Conservation (phyloP, 2,888 invertebrate species). For the Sisyra terminalis region DNA sequence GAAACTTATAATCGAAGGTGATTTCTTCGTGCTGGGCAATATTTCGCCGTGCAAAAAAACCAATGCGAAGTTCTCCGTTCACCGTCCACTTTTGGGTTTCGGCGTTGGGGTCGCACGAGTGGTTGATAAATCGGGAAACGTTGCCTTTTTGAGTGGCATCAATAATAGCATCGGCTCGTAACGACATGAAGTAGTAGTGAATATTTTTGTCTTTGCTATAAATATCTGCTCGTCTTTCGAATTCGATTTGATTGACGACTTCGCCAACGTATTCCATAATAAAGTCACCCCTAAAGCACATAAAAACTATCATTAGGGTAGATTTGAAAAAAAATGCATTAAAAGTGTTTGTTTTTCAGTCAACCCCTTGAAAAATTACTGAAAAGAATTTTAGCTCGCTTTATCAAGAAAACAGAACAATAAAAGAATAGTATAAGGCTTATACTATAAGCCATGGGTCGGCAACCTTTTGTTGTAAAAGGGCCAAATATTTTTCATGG, state of each 20-base stretch:
- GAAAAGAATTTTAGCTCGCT: no score
- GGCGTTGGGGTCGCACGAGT: slow-evolving; percentile 97
- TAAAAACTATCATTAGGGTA: background rate
- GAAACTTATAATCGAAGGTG: slow-evolving; percentile 97
- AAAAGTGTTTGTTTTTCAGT: no score
- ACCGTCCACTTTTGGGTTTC: slow-evolving; percentile 98
- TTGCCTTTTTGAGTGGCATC: slow-evolving; percentile 96
- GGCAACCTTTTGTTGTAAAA: no score
- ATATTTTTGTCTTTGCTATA: slow-evolving; percentile 81
- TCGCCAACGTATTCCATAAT: slow-evolving; percentile 98
- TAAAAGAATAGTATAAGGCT: no score
- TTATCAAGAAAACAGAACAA: no score
- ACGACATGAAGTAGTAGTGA: slow-evolving; percentile 96
- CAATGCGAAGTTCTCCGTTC: slow-evolving; percentile 83
- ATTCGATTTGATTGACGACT: slow-evolving; percentile 80
- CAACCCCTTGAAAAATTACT: no score
- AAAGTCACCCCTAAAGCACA: slow-evolving; percentile 61
- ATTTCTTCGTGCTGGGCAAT: slow-evolving; percentile 85
- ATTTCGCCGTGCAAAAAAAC: slow-evolving; percentile 82
- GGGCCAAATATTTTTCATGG: no score
- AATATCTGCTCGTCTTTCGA: slow-evolving; percentile 69
- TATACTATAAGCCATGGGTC: no score
- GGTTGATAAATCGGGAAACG: slow-evolving; percentile 94
- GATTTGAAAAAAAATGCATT: slow-evolving; percentile 13
- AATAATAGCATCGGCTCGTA: slow-evolving; percentile 84